These are phyloP conservation scores for Sitophilus oryzae DNA, from an alignment of 1,140 invertebrate species.

Conservation along the genomic window DNA sequence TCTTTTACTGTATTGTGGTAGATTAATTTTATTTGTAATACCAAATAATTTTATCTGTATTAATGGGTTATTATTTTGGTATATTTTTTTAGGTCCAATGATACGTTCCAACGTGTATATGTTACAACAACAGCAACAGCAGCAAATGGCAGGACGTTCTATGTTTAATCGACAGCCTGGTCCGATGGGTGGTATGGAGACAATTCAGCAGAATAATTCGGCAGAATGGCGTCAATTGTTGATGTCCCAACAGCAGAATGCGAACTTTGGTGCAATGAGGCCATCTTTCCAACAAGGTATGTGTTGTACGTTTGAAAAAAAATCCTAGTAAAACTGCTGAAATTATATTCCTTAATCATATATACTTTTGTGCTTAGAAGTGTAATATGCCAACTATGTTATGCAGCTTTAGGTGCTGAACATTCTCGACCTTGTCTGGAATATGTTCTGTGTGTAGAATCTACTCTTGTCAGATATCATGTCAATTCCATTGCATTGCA, in stretches of 20 bases:
- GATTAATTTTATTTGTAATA: no score
- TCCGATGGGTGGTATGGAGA: slow-evolving; percentile 35
- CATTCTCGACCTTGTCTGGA: no score
- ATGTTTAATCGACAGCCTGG: slow-evolving; percentile 44
- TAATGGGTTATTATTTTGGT: no score
- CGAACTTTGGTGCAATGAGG: slow-evolving; percentile 52
- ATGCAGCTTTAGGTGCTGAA: slow-evolving; percentile 2
- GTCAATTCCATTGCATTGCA: no score
- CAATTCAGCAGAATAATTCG: slow-evolving; percentile 37
- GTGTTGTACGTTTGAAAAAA: no score
- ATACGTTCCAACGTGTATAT: slow-evolving; percentile 55
- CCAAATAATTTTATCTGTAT: no score
- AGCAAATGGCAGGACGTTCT: slow-evolving; percentile 43
- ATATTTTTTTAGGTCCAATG: slow-evolving; percentile 62
- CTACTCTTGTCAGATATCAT: no score
- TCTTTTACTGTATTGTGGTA: no score
- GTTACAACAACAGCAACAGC: slow-evolving; percentile 45
- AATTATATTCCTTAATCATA: no score
- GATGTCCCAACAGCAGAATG: slow-evolving; percentile 57
- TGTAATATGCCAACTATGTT: no score
- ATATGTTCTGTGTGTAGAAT: no score
- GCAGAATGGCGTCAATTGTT: slow-evolving; percentile 65
- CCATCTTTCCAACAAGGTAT: slow-evolving; percentile 60
- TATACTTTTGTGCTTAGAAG: slow-evolving; percentile 29
- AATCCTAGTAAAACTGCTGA: no score